These are phyloP conservation scores for Littorina saxatilis DNA, from an alignment of 1,140 invertebrate species.

Conservation along the genomic window DNA sequence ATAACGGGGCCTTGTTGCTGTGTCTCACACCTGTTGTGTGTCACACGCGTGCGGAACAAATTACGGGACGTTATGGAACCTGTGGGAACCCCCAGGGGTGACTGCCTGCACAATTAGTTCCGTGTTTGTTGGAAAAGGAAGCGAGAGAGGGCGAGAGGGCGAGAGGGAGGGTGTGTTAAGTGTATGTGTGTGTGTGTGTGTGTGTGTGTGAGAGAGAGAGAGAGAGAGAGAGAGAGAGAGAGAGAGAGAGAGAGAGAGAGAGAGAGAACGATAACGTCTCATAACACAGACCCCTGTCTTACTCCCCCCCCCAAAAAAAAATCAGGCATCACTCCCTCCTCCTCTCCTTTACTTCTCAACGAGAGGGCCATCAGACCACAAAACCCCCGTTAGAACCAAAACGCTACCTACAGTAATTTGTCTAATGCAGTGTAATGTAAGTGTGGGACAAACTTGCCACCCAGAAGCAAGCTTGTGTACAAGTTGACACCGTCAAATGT, in stretches of 20 bases:
- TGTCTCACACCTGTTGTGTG: no score
- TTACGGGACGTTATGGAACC: no score
- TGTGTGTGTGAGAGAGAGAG: not conserved
- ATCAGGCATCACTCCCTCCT: not conserved
- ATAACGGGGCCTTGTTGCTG: no score
- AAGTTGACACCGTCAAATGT: no score
- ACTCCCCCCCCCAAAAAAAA: not conserved
- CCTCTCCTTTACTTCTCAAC: not conserved
- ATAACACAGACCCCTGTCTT: not conserved
- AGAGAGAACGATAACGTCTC: not conserved
- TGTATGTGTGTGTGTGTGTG: not conserved
- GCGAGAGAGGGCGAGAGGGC: not conserved
- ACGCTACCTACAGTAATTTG: not conserved
- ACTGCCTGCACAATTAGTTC: no score
- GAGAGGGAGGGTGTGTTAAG: not conserved
- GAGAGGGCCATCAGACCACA: not conserved
- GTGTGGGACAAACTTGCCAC: no score
- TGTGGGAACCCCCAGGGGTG: no score
- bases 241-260: conserved; percentile 15
- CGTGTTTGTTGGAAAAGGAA: not conserved
- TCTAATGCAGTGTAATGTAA: not conserved
- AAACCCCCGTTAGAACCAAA: not conserved
- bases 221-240: conserved; percentile 12
- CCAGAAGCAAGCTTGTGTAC: no score
- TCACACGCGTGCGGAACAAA: no score